These are phyloP conservation scores for Centroberyx gerrardi DNA, from an alignment of 2,797 vertebrate genomes.

Conservation along the genomic window DNA sequence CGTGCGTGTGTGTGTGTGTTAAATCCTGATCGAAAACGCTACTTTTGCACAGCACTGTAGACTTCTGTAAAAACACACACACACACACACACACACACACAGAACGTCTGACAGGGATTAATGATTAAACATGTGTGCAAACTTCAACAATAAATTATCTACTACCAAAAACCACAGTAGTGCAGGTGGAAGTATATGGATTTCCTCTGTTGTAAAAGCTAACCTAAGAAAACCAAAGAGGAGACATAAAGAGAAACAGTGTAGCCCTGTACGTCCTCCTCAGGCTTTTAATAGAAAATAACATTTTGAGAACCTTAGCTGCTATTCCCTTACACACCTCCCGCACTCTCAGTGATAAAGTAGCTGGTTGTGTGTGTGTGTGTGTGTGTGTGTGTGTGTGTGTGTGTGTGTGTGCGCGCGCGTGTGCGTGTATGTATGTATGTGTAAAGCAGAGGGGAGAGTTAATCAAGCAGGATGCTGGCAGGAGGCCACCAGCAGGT, in stretches of 20 bases:
- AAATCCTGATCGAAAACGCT: conserved; percentile 48
- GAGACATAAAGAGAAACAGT: conserved; percentile 53
- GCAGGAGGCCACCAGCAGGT: conserved; percentile 73
- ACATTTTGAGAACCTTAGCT: conserved; percentile 65
- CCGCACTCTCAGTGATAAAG: conserved; percentile 50
- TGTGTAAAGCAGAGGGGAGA: conserved; percentile 35
- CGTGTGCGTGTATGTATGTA: conserved; percentile 6
- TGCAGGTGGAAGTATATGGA: conserved; percentile 53
- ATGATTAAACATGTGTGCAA: conserved; percentile 47
- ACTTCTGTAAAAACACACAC: conserved; percentile 13
- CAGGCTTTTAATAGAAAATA: conserved; percentile 74
- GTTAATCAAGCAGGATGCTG: conserved; percentile 75
- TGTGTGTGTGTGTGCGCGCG: conserved; percentile 17
- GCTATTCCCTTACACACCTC: conserved; percentile 60
- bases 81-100: conserved; percentile 8
- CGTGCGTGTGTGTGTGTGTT: conserved; percentile 48
- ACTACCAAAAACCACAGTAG: conserved; percentile 36
- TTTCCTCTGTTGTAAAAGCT: conserved; percentile 60
- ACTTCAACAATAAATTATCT: conserved; percentile 51
- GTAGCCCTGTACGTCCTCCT: conserved; percentile 46
- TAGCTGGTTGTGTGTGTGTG: conserved; percentile 33
- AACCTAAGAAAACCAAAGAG: conserved; percentile 37
- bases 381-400: conserved; percentile 8
- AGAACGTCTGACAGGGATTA: conserved; percentile 25
- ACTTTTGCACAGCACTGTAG: conserved; percentile 27